Evolutionary conservation across 1,140 invertebrate species (phyloP), one percentile per base, ranked within the genome.

Genomic region (Daktulosphaira vitifoliae): DNA sequence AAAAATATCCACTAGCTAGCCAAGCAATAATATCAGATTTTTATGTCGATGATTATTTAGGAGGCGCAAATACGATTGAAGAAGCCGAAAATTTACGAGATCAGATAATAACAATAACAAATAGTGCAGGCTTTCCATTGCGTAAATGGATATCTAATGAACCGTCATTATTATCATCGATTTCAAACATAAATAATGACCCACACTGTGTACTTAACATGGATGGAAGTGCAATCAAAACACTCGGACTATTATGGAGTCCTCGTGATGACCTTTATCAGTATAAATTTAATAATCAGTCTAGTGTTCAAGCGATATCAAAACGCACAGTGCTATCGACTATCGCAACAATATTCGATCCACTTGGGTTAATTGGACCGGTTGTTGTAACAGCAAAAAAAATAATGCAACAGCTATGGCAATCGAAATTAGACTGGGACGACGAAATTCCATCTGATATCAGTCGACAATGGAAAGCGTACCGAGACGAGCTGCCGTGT

Each of bases 1-100:
- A 68, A 2, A 46, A 65, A 16, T 70, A 68, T 71, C 68, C 70
- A 16, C 3, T 50, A 13, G 69, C 69, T 15, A 42, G 53, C 20
- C 42, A 50, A 9, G 56, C 65, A 1, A n/a, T 72, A 0, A 49
- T 52, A 2, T 26, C 68, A 5, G 68, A 72, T 66, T 68, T 67
- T 39, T 71, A 71, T 56, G 68, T 71, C 50, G 68, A 71, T 65
- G 71, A 71, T 48, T 48, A 66, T 6, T 15, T 71, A 4, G 59
- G 62, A 8, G 68, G 70, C 15, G 68, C 49, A 3, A 33, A 67
- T 6, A 49, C 68, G 3, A 18, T 70, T 7, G 18, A 68, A 25
- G 66, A 71, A 42, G 70, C 68, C 8, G 8, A 69, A 11, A 16
- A 66, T n/a, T 38, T 71, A 8, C 62, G 68, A 20, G 3, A 44